Evolutionary conservation across 2,888 invertebrate species (phyloP).

Genomic region (Mesopsocus fuscifrons): DNA sequence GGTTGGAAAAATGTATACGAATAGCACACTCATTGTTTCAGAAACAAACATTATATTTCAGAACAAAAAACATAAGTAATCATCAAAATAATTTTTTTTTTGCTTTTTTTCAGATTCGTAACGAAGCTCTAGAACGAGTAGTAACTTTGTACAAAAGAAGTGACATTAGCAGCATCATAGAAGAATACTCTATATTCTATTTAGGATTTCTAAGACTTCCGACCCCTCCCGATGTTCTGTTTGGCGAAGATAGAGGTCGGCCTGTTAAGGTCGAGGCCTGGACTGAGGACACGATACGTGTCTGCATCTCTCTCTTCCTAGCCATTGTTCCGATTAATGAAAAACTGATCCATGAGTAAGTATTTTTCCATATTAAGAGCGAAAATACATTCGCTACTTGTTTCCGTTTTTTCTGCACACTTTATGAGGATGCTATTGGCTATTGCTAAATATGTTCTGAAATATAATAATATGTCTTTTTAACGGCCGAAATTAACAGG

Average conservation of each 20-base stretch:
- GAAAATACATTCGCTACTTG: no score
- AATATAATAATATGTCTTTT: no score
- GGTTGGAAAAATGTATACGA: no score
- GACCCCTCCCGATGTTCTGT: conserved; percentile 53
- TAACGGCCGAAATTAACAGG: no score
- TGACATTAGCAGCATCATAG: conserved; percentile 49
- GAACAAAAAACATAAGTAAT: no score
- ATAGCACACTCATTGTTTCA: no score
- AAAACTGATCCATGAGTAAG: conserved; percentile 43
- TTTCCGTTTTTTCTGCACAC: no score
- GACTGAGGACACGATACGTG: conserved; percentile 74
- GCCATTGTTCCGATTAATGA: conserved; percentile 70
- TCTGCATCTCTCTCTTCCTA: conserved; percentile 70
- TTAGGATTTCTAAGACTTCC: conserved; percentile 37
- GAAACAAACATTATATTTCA: no score
- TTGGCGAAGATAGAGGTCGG: conserved; percentile 41
- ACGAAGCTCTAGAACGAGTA: conserved; percentile 46
- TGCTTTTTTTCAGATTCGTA: conserved; percentile 42
- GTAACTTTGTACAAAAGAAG: conserved; percentile 51
- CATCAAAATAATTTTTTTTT: no score
- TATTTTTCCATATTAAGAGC: no score
- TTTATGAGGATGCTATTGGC: no score
- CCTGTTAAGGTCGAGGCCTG: conserved; percentile 37
- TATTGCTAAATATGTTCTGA: no score
- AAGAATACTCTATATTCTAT: conserved; percentile 53